These are phyloP conservation scores for Lasioglossum morio DNA, from an alignment of 2,888 invertebrate species.

Conservation along the genomic window DNA sequence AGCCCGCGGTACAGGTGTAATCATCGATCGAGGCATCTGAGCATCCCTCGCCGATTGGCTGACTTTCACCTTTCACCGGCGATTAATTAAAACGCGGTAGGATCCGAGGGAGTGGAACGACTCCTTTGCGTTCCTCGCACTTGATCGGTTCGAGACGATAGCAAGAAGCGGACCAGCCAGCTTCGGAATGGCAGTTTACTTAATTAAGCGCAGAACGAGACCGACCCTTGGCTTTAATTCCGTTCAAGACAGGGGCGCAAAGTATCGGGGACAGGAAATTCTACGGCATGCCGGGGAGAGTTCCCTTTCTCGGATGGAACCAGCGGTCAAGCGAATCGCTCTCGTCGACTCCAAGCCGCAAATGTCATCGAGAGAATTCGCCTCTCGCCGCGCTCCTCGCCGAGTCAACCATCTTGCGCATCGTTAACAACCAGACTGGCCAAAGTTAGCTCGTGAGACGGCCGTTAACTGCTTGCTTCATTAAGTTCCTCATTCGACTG, in stretches of 20 bases:
- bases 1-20: conserved; percentile 13
- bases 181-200: conserved; percentile 59
- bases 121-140: conserved; percentile 38
- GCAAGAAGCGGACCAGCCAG: conserved; percentile 48
- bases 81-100: conserved; percentile 49
- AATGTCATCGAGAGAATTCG: conserved; percentile 51
- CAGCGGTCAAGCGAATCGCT: conserved; percentile 63
- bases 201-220: conserved; percentile 65
- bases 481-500: conserved; percentile 27
- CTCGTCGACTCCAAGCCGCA: conserved; percentile 40
- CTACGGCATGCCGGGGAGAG: conserved; percentile 25
- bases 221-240: conserved; percentile 63
- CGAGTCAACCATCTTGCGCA: conserved; percentile 34
- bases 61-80: background rate
- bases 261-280: conserved; percentile 40
- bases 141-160: conserved; percentile 44
- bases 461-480: conserved; percentile 25
- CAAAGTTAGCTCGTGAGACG: background rate
- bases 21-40: conserved; percentile 1
- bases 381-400: background rate
- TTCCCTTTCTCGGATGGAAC: conserved; percentile 50
- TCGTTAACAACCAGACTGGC: conserved; percentile 46
- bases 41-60: background rate
- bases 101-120: conserved; percentile 16
- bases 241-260: conserved; percentile 48